Base-by-base conservation (phyloP, 2,888 invertebrate species). In the Leptinotarsa peninsularis region DNA sequence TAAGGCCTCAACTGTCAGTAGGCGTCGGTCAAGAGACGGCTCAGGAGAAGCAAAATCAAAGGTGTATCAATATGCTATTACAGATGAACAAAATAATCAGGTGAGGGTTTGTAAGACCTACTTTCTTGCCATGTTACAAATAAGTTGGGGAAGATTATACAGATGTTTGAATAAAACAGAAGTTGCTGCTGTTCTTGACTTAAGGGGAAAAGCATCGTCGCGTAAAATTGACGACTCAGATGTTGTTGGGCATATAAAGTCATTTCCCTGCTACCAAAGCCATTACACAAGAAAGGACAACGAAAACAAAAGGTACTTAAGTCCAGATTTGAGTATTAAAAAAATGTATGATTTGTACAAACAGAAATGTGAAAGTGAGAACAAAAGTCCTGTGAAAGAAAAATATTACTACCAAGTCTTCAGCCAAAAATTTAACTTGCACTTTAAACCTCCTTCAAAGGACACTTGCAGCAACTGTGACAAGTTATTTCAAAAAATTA, bases 201-300 rank as follows among this genome's bases (percentile, higher is more conserved):
- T 18, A 54, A 52, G 68, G 15, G 68, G 68, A 13, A 68, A 18
- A 27, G 52, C 52, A 52, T 52, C 21, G 18, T 67, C 76, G 23
- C 13, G 80, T 77, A 78, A 79, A 78, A 67, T 80, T 68, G 80
- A 79, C 74, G 76, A 80, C 77, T 76, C 79, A 73, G 78, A 79
- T 75, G 72, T 80, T 50, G 72, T 80, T 67, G 76, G 76, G 72
- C 80, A 79, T 77, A 81, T 77, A 27, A 52, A 81, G 78, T 79
- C 77, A 74, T 82, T 82, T 82, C 81, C 79, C 52, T 80, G 78
- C 56, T 82, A 82, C 71, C 79, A 81, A 79, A 82, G 80, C 66
- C 81, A 79, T 81, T 82, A 82, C 78, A 81, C 79, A 69, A 72
- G 79, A 75, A 79, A 78, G 63, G 78, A 67, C 73, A 79, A 82